phyloP scores from a whole-genome alignment of 2,888 invertebrate genomes.

The Eupithecia centaureata region DNA sequence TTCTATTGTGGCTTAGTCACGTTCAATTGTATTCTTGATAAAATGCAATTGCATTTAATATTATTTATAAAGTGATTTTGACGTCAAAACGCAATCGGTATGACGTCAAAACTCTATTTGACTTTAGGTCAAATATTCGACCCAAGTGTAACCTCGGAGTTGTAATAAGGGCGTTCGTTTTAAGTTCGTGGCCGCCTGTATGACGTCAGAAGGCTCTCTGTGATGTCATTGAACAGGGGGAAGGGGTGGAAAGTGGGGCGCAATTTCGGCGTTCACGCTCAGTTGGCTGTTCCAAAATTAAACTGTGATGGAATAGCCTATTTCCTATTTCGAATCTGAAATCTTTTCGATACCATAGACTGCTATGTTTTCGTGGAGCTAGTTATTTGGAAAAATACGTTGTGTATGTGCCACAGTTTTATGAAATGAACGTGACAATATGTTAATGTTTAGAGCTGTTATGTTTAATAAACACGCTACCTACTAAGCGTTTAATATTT shows the following conservation, averaged over 20 bases:
- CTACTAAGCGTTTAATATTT: too few species aligned
- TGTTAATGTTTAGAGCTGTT: neutral
- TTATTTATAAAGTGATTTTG: neutral
- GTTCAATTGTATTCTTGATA: neutral
- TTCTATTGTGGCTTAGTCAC: neutral
- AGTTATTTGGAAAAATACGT: neutral
- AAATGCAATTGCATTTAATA: constrained; percentile 7
- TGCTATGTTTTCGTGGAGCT: neutral
- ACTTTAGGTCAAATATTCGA: constrained; percentile 20
- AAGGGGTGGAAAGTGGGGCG: constrained; percentile 54
- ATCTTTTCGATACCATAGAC: constrained; percentile 13
- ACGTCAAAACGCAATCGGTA: neutral
- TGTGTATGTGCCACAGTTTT: neutral
- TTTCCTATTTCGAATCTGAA: constrained; percentile 3
- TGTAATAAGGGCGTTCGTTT: constrained; percentile 74
- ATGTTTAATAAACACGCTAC: neutral
- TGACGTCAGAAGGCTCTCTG: constrained; percentile 73
- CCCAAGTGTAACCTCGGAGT: constrained; percentile 61
- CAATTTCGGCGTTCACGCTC: constrained; percentile 66
- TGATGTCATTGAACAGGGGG: constrained; percentile 71
- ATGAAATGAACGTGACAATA: neutral
- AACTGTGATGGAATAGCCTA: constrained; percentile 47
- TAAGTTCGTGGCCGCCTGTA: constrained; percentile 71
- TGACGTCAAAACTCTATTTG: constrained; percentile 3
- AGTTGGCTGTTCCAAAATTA: constrained; percentile 73